Evolutionary conservation across 2,888 invertebrate species (phyloP), one percentile per base, ranked within the genome.

Genomic region (Acheta domesticus): DNA sequence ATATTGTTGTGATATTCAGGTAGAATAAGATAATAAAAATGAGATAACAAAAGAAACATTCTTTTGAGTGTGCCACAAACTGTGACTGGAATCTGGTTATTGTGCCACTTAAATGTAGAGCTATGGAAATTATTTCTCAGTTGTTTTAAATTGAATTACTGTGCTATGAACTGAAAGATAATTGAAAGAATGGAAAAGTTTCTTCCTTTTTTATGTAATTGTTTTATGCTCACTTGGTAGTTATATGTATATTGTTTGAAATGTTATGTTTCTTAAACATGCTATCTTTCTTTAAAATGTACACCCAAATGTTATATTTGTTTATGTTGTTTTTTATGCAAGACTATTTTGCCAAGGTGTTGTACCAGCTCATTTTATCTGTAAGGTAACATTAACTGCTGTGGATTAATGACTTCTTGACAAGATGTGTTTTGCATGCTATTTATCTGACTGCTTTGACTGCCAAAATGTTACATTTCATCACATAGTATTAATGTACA

Each of bases 1-100:
- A 81, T 80, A 81, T 80, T 86, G 86, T 86, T 86, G 86, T 86
- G 86, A 86, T 86, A 86, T 85, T 86, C 86, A 85, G 85, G 85
- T 86, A 86, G 86, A 85, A 83, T 80, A 84, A 82, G 77, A 84
- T 84, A 85, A 84, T 75, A 77, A 74, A 79, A 79, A 19, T 79
- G 79, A 74, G 50, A 62, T 62, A 62, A 62, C n/a, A n/a, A 62
- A 62, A 62, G 62, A 62, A 19, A 62, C 16, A 16, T 62, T 62
- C 62, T 62, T 19, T 62, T 62, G 62, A 62, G 62, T 62, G 62
- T 62, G 62, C 62, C 62, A 62, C 62, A 62, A 62, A 62, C 62
- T 62, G 14, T 62, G 62, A 62, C 62, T 62, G 62, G 76, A 78
- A 79, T 48, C 12, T 76, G 79, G 76, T 62, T 50, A 62, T 21